Evolutionary conservation across 2,113 vertebrate species (phyloP).

Genomic region (Zosterops hypoxanthus): DNA sequence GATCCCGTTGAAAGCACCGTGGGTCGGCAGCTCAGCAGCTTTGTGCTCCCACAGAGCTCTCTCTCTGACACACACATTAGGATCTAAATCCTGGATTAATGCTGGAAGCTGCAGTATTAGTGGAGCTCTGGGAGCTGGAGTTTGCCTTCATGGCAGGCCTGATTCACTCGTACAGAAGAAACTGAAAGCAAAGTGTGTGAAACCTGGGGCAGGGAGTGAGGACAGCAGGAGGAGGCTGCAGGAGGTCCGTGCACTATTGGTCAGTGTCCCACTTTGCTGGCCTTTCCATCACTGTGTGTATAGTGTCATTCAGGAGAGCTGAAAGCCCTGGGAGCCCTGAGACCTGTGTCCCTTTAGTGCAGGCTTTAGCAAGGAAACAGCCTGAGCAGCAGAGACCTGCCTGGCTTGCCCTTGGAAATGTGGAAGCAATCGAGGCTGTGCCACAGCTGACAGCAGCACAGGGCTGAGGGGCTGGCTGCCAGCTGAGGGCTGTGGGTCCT

Average conservation of each 20-base stretch:
- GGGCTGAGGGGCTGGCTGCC: background rate
- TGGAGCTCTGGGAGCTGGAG: background rate
- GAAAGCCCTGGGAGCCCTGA: background rate
- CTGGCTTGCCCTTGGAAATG: background rate
- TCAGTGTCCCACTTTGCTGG: background rate
- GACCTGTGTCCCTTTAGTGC: background rate
- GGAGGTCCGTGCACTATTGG: background rate
- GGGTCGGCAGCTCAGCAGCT: conserved; percentile 32
- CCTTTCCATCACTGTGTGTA: background rate
- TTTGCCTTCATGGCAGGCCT: conserved; percentile 6
- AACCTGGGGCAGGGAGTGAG: background rate
- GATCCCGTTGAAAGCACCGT: background rate
- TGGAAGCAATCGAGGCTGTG: background rate
- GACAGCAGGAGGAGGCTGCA: background rate
- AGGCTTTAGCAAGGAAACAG: background rate
- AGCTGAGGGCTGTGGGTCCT: background rate
- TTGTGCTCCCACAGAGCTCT: conserved; percentile 27
- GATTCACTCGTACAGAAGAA: background rate
- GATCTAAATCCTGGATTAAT: conserved; percentile 69
- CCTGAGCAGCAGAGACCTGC: background rate
- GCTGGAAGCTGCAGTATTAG: conserved; percentile 44
- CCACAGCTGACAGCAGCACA: background rate
- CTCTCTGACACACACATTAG: background rate
- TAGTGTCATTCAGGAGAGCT: background rate
- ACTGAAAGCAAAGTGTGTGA: background rate